phyloP scores from a whole-genome alignment of 2,888 invertebrate species.

The Philereme transversata region DNA sequence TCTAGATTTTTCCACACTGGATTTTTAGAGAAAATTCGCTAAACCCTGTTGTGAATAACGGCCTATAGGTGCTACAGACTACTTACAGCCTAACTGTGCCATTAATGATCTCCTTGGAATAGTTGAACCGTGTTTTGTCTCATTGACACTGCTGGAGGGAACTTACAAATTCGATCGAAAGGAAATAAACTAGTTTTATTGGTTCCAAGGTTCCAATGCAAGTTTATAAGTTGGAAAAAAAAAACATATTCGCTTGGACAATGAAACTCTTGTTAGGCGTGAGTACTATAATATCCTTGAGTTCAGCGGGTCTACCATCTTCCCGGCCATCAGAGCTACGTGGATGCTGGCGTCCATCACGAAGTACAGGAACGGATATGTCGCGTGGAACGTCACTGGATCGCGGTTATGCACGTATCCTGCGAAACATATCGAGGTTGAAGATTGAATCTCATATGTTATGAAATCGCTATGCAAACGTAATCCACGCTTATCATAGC shows the following conservation, averaged over 20 bases:
- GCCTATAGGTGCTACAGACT: too few relatives aligned
- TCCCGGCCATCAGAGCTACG: conserved; percentile 91
- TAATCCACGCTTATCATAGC: conserved; percentile 53
- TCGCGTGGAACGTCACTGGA: conserved; percentile 89
- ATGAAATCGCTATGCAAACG: conserved; percentile 33
- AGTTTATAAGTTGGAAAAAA: too few relatives aligned
- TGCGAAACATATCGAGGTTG: conserved; percentile 46
- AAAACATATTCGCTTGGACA: background rate
- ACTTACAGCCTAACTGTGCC: too few relatives aligned
- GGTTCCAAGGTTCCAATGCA: too few relatives aligned
- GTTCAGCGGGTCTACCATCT: conserved; percentile 92
- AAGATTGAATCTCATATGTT: conserved; percentile 27
- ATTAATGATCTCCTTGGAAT: too few relatives aligned
- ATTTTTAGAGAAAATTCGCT: too few relatives aligned
- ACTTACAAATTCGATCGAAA: too few relatives aligned
- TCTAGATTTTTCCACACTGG: too few relatives aligned
- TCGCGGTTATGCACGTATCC: conserved; percentile 77
- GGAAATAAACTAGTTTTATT: too few relatives aligned
- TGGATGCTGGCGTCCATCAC: conserved; percentile 92
- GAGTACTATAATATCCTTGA: conserved; percentile 88
- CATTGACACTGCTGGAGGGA: too few relatives aligned
- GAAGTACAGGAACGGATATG: conserved; percentile 93
- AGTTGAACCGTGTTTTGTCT: too few relatives aligned
- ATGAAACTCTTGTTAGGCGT: conserved; percentile 9
- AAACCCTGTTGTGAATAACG: too few relatives aligned